Conservation (phyloP, 2,797 vertebrate species). For the Psittacula echo region DNA sequence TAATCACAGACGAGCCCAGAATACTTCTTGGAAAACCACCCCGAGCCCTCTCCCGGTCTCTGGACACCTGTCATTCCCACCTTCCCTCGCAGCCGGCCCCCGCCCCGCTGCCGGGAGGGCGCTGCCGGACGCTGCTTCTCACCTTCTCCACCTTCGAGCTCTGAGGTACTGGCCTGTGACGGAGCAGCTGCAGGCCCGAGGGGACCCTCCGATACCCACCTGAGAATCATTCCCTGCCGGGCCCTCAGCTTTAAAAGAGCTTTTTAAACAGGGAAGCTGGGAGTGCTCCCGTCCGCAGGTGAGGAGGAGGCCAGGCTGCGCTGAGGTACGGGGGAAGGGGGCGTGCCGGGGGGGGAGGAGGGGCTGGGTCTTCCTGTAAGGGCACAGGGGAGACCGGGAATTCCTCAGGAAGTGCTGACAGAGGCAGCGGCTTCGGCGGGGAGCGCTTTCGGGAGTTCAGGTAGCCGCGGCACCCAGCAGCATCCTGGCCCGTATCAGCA, state of each 20-base stretch:
- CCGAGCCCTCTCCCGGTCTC: rapidly evolving
- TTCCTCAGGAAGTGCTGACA: rapidly evolving
- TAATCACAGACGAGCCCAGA: neutral
- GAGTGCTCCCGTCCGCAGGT: neutral
- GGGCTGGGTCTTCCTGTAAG: neutral
- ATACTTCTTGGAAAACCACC: rapidly evolving
- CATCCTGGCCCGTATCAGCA: neutral
- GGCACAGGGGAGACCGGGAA: rapidly evolving
- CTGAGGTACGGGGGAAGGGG: neutral
- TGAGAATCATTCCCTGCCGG: neutral
- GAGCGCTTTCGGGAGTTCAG: neutral
- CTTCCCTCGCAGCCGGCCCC: neutral
- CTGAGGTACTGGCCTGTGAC: too few species aligned
- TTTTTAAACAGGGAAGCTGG: neutral
- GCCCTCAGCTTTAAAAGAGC: neutral
- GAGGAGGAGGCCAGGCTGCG: neutral
- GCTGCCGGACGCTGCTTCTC: neutral
- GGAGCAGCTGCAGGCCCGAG: too few species aligned
- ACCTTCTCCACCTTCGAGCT: neutral
- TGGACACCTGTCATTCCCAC: neutral
- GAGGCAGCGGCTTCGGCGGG: neutral
- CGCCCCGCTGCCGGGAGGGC: neutral
- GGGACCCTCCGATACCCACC: too few species aligned
- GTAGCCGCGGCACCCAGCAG: too few species aligned
- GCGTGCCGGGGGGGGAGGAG: neutral